Conservation (phyloP, 2,113 vertebrate species). For the Actenoides hombroni region DNA sequence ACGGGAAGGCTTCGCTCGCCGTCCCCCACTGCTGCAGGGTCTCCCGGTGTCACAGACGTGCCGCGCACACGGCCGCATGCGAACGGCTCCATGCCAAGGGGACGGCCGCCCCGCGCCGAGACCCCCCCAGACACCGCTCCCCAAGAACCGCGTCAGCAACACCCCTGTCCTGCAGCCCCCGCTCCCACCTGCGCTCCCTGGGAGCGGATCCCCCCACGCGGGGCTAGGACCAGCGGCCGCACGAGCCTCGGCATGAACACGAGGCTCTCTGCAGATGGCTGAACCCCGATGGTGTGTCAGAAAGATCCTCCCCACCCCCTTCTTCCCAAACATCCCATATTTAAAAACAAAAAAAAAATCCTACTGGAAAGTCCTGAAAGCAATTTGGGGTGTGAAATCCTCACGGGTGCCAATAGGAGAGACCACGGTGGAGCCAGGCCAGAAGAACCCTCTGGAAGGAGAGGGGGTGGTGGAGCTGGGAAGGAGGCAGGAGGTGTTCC, state of each 20-base stretch:
- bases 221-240: accelerated
- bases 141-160: not conserved
- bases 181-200: not conserved
- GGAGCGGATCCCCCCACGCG: not conserved
- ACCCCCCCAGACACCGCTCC: not conserved
- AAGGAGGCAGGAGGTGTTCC: conserved; percentile 4
- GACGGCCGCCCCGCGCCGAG: too few species aligned
- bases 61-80: too few species aligned
- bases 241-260: accelerated
- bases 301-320: not conserved
- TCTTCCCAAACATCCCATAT: not conserved
- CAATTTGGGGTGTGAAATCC: not conserved
- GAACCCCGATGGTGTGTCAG: not conserved
- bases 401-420: not conserved
- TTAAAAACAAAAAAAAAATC: not conserved
- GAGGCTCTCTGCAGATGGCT: not conserved
- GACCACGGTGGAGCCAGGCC: not conserved
- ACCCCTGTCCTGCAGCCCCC: not conserved
- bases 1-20: accelerated
- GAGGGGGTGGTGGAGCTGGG: not conserved
- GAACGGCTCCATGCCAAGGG: not conserved
- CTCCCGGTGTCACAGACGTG: too few species aligned
- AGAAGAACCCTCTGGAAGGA: not conserved
- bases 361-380: conserved; percentile 17
- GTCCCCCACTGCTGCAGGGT: too few species aligned